These are phyloP conservation scores for Noctua fimbriata DNA, from an alignment of 2,888 invertebrate genomes.

Conservation along the genomic window DNA sequence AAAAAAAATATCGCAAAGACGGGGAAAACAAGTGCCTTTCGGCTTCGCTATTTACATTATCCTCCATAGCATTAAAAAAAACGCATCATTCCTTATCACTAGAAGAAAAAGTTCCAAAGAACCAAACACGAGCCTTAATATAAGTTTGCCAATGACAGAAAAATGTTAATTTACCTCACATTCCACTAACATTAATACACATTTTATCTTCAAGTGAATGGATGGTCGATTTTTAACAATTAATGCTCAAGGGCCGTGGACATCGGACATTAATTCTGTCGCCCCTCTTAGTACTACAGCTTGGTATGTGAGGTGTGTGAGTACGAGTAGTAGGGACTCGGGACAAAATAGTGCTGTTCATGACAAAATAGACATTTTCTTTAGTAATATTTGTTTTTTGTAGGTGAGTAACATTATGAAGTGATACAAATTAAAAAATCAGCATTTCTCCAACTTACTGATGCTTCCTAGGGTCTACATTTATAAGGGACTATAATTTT, in stretches of 20 bases:
- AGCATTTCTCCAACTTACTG: too few relatives aligned
- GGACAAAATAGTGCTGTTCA: background rate
- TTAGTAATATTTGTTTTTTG: too few relatives aligned
- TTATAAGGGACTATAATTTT: too few relatives aligned
- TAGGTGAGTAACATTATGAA: too few relatives aligned
- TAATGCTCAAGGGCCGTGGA: slow-evolving; percentile 59
- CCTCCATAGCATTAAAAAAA: too few relatives aligned
- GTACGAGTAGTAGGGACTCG: slow-evolving; percentile 20
- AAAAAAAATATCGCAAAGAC: too few relatives aligned
- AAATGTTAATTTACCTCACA: slow-evolving; percentile 33
- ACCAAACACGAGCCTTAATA: background rate
- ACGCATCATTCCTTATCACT: background rate
- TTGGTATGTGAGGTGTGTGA: slow-evolving; percentile 4
- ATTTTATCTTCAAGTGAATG: slow-evolving; percentile 57
- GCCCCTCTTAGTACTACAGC: slow-evolving; percentile 37
- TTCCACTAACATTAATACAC: slow-evolving; percentile 26
- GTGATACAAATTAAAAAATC: too few relatives aligned
- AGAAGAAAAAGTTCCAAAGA: background rate
- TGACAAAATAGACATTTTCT: background rate
- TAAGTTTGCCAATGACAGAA: background rate
- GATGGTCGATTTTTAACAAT: slow-evolving; percentile 68
- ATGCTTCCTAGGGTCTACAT: too few relatives aligned
- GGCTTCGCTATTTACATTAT: too few relatives aligned
- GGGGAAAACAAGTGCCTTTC: too few relatives aligned
- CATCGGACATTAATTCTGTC: slow-evolving; percentile 61